Percentiles rank a stretch among this genome's conserved stretches.
Conservation (phyloP, 2,888 invertebrate species). For the Clostera curtula region DNA sequence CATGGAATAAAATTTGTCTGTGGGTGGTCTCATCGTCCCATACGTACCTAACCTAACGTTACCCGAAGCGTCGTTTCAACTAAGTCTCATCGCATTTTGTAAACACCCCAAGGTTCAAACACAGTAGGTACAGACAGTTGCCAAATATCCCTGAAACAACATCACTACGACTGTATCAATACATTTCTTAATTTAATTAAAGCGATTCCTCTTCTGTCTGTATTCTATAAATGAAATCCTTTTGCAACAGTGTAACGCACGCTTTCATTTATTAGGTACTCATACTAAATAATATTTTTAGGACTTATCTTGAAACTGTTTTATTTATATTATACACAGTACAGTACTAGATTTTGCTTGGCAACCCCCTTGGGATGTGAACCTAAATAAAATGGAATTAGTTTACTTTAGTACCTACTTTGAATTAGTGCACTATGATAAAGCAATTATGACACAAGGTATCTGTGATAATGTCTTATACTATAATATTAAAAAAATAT, state of each 20-base stretch:
- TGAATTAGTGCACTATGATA: no score
- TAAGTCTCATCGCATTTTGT: constrained; percentile 1
- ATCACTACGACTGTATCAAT: constrained; percentile 35
- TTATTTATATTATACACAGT: no score
- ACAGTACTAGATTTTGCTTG: no score
- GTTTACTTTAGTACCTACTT: no score
- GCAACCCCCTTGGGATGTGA: no score
- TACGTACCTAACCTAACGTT: not conserved
- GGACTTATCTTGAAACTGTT: not conserved
- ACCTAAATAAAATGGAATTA: no score
- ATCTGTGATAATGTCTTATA: no score
- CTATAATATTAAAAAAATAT: no score
- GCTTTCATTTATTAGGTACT: constrained; percentile 11
- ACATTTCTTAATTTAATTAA: constrained; percentile 62
- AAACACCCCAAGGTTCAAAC: constrained; percentile 11
- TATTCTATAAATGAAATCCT: constrained; percentile 34
- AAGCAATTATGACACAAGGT: no score
- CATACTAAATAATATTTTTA: constrained; percentile 8
- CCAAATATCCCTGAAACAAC: constrained; percentile 32
- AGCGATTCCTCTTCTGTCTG: constrained; percentile 30
- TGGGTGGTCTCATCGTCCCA: constrained; percentile 1
- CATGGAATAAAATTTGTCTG: not conserved
- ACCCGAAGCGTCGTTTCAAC: no score
- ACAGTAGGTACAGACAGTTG: constrained; percentile 24
- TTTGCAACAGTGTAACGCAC: constrained; percentile 28